Base-by-base conservation (phyloP, 2,888 invertebrate genomes). In the Sericinus montela region DNA sequence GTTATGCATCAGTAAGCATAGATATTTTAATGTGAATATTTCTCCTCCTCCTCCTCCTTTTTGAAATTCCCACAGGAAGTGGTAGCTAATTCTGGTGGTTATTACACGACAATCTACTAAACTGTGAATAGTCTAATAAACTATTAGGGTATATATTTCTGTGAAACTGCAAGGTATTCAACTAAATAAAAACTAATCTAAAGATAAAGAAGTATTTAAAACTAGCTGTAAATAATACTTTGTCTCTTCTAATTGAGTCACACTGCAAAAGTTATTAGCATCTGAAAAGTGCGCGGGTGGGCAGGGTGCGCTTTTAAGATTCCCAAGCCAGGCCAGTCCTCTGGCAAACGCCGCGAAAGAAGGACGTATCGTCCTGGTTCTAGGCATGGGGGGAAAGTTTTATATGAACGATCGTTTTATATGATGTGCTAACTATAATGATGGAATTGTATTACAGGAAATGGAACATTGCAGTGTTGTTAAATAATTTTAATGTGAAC, bases 401-500 rank as follows among this genome's bases (percentile, higher is more conserved):
- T 45, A n/a, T n/a, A 41, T 50, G 50, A 42, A 42, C 36, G 50
- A 37, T 45, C 49, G 49, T 29, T 16, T 28, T 32, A 16, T 39
- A 11, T 32, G 9, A 5, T 28, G 37, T 40, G 19, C 30, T 14
- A 15, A 45, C 19, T 48, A 14, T 3, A 16, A 40, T 41, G 14
- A 45, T 45, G 36, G 23, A n/a, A 45, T 36, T 37, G 6, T 30
- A 41, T 37, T 13, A 28, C 11, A 1, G 36, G 16, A 50, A 56
- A 60, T 60, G 69, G 67, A 65, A 65, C 60, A 60, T 58, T 69
- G 66, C 64, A 69, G 76, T 77, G 75, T 59, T 23, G 48, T 48
- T 52, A 44, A 35, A 35, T 53, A 35, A 36, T n/a, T 13, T 50
- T 41, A 55, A 62, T 63, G 63, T 66, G 65, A 58, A 54, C 48